Evolutionary conservation across 1,140 invertebrate species (phyloP).

Genomic region (Anastrepha ludens): DNA sequence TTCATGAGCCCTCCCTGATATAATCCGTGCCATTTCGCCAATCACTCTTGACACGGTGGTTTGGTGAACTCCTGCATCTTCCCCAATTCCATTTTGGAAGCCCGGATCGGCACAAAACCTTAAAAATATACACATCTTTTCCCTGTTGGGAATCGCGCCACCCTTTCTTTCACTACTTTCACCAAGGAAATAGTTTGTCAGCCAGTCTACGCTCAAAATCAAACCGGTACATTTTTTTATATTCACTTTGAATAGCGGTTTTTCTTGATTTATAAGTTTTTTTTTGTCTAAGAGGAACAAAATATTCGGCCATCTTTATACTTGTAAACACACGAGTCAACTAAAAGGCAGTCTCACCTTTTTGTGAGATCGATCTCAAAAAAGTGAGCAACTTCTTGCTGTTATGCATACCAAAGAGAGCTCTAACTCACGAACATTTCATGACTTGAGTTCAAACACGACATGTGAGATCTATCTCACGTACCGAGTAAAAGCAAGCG

Average conservation of each 20-base stretch:
- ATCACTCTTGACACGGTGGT: slow-evolving; percentile 60
- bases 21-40: slow-evolving; percentile 56
- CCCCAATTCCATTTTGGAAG: slow-evolving; percentile 61
- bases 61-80: slow-evolving; percentile 60
- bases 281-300: slow-evolving; percentile 17
- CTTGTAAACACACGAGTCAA: not conserved
- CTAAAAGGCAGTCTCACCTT: slow-evolving; percentile 34
- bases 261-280: not conserved
- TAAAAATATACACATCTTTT: slow-evolving; percentile 61
- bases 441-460: slow-evolving; percentile 1
- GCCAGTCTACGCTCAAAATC: slow-evolving; percentile 55
- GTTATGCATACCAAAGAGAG: too few relatives aligned
- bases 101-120: slow-evolving; percentile 61
- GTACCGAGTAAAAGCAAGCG: slow-evolving; percentile 26
- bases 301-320: slow-evolving; percentile 4
- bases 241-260: not conserved
- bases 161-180: slow-evolving; percentile 58
- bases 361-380: not conserved
- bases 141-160: slow-evolving; percentile 55
- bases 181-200: slow-evolving; percentile 59
- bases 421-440: too few relatives aligned
- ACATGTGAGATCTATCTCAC: slow-evolving; percentile 4
- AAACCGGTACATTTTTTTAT: slow-evolving; percentile 39
- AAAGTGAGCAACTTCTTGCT: not conserved
- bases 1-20: slow-evolving; percentile 57